Conservation (phyloP, 2,797 vertebrate species). For the Ctenochaetus hawaiiensis region DNA sequence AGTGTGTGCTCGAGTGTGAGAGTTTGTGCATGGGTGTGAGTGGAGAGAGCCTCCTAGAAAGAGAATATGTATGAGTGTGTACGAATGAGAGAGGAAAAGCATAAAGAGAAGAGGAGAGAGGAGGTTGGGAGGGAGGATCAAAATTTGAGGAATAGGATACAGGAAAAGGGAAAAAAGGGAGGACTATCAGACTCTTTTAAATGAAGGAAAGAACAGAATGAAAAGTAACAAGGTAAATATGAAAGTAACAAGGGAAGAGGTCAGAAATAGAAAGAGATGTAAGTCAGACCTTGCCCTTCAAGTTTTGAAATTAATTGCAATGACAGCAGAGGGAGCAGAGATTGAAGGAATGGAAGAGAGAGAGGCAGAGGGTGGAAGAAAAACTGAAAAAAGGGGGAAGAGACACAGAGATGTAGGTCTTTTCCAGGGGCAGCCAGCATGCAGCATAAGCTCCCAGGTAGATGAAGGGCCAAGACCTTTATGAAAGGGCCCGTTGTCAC, state of each 20-base stretch:
- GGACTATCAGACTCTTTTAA: background rate
- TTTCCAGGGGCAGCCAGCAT: constrained; percentile 86
- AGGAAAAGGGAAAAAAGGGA: background rate
- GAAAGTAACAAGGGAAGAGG: constrained; percentile 17
- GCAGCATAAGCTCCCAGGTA: constrained; percentile 69
- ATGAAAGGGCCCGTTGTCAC: constrained; percentile 81
- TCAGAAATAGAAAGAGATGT: constrained; percentile 26
- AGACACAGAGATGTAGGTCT: constrained; percentile 57
- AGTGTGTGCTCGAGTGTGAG: constrained; percentile 21
- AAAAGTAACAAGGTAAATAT: constrained; percentile 8
- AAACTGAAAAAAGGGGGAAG: constrained; percentile 10
- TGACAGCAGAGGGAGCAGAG: constrained; percentile 47
- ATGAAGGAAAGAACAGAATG: background rate
- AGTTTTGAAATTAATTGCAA: constrained; percentile 49
- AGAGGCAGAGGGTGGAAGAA: constrained; percentile 16
- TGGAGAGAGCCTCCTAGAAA: constrained; percentile 40
- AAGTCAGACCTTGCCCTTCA: constrained; percentile 30
- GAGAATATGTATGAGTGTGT: constrained; percentile 51
- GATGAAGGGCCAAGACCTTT: constrained; percentile 75
- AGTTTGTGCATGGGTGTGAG: constrained; percentile 20
- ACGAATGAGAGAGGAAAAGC: background rate
- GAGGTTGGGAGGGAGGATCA: constrained; percentile 34
- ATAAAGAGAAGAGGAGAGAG: constrained; percentile 7
- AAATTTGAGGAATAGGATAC: constrained; percentile 24
- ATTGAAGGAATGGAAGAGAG: constrained; percentile 15